Percentiles rank a stretch among this genome's conserved stretches.
phyloP scores from a whole-genome alignment of 2,113 vertebrate species.

The Chiloscyllium plagiosum region DNA sequence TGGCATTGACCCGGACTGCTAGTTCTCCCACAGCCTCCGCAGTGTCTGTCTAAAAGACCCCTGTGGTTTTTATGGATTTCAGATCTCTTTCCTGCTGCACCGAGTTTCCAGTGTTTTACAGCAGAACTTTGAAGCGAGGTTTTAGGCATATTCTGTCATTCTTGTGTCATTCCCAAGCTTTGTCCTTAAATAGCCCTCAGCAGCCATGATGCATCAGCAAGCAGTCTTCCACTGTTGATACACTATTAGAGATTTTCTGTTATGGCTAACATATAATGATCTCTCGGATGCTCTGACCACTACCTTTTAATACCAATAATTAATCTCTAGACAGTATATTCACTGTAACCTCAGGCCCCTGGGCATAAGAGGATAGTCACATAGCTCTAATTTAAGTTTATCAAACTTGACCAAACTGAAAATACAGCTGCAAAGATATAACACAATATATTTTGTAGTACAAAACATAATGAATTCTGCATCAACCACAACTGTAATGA shows the following conservation, averaged over 20 bases:
- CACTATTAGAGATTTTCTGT: neutral
- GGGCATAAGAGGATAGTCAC: neutral
- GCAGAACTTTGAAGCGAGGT: neutral
- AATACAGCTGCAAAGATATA: neutral
- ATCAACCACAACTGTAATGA: neutral
- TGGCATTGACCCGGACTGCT: neutral
- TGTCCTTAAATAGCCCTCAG: neutral
- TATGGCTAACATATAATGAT: neutral
- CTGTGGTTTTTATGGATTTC: too few relatives aligned
- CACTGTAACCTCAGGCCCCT: neutral
- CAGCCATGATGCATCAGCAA: neutral
- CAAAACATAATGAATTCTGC: neutral
- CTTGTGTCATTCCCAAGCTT: neutral
- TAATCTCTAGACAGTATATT: constrained; percentile 18
- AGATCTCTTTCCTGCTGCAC: neutral
- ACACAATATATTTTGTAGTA: neutral
- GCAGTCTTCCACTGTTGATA: neutral
- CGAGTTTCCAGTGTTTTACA: neutral
- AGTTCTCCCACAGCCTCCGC: neutral
- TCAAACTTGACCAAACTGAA: neutral
- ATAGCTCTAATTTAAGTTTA: neutral
- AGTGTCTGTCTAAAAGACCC: neutral
- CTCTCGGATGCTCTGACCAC: neutral
- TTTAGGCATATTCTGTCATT: neutral
- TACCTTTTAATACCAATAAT: neutral